Conservation (phyloP, 2,888 invertebrate species). For the Helobdella robusta region DNA sequence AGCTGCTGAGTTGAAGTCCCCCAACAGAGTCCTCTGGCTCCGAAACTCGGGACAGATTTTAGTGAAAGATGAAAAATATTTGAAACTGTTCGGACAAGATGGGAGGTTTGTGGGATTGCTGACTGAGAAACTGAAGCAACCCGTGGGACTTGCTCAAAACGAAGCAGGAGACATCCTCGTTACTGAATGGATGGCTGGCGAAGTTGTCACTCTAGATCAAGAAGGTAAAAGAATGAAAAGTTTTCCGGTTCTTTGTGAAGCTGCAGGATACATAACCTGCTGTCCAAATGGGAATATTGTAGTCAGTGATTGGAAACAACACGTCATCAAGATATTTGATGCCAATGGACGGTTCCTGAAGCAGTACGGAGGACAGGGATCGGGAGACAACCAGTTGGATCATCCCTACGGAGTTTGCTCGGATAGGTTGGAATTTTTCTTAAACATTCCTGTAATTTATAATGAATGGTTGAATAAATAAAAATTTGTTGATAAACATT, state of each 20-base stretch:
- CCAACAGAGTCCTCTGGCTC: slow-evolving; percentile 32
- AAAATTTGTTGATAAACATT: no score
- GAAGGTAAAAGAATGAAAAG: slow-evolving; percentile 27
- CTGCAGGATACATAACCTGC: slow-evolving; percentile 34
- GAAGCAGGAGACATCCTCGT: slow-evolving; percentile 32
- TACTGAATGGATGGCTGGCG: slow-evolving; percentile 36
- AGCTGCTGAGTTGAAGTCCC: slow-evolving; percentile 29
- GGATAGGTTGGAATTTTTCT: slow-evolving; percentile 25
- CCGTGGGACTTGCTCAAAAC: slow-evolving; percentile 34
- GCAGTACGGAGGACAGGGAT: slow-evolving; percentile 34
- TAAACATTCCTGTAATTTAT: no score
- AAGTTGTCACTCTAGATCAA: slow-evolving; percentile 32
- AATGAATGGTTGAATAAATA: no score
- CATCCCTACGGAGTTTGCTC: slow-evolving; percentile 36
- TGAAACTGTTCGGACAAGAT: slow-evolving; percentile 31
- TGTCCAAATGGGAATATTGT: slow-evolving; percentile 31
- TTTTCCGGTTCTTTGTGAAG: slow-evolving; percentile 34
- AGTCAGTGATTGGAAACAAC: slow-evolving; percentile 37
- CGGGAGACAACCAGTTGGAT: slow-evolving; percentile 32
- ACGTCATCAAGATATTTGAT: slow-evolving; percentile 33
- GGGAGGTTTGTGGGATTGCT: slow-evolving; percentile 31
- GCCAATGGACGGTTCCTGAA: slow-evolving; percentile 30
- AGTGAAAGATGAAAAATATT: slow-evolving; percentile 35
- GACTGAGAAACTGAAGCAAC: slow-evolving; percentile 34
- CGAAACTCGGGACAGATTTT: slow-evolving; percentile 26